Conservation (phyloP, 2,797 vertebrate genomes). For the Enteromius unitaeniatus region DNA sequence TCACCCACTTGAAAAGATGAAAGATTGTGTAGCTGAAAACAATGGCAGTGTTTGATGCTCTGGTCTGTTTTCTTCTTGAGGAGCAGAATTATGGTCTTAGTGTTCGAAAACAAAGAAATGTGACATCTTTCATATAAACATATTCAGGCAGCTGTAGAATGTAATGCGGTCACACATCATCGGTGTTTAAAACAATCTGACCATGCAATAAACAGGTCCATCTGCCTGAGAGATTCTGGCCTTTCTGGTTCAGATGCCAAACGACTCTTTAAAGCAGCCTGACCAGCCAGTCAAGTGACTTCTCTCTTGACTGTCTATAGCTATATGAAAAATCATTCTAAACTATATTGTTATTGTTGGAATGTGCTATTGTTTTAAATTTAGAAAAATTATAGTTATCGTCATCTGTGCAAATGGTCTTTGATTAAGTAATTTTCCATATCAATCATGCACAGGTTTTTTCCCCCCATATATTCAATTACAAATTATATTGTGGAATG, state of each 20-base stretch:
- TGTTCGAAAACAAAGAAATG: constrained; percentile 42
- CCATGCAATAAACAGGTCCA: constrained; percentile 49
- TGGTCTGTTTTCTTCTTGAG: constrained; percentile 30
- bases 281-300: neutral
- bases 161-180: constrained; percentile 54
- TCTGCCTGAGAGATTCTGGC: constrained; percentile 39
- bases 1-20: constrained; percentile 29
- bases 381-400: neutral
- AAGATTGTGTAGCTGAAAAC: constrained; percentile 27
- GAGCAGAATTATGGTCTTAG: constrained; percentile 36
- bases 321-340: neutral
- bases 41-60: constrained; percentile 24
- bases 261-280: neutral
- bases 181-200: constrained; percentile 46
- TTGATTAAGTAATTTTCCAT: neutral
- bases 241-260: constrained; percentile 26
- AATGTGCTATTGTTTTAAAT: neutral
- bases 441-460: neutral
- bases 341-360: neutral
- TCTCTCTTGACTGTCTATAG: neutral
- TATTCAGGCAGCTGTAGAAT: constrained; percentile 52
- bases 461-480: neutral
- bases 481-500: neutral
- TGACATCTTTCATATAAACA: constrained; percentile 57
- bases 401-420: neutral